phyloP scores from a whole-genome alignment of 2,888 invertebrate genomes.

The Cheilosia variabilis region DNA sequence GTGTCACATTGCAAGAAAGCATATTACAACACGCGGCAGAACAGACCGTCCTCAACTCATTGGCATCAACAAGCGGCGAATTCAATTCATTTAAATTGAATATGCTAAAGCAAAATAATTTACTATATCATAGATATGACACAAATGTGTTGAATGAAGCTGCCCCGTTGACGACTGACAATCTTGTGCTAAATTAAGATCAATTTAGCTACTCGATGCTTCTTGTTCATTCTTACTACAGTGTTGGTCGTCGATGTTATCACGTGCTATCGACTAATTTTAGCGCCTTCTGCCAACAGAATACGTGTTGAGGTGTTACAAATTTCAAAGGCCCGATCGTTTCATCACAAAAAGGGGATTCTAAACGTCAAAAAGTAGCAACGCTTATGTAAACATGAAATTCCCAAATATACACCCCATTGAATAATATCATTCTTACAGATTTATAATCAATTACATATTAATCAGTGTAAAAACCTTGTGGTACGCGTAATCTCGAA shows the following conservation, averaged over 20 bases:
- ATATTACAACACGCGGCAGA: no score
- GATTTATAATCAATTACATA: background rate
- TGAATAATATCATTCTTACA: background rate
- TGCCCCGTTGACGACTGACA: constrained; percentile 27
- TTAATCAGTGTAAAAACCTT: background rate
- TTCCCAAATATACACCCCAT: background rate
- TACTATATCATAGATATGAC: constrained; percentile 32
- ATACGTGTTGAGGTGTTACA: no score
- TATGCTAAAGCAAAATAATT: constrained; percentile 44
- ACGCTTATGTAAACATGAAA: background rate
- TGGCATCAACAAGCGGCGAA: constrained; percentile 1
- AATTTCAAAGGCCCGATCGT: no score
- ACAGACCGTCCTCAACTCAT: no score
- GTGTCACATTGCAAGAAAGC: no score
- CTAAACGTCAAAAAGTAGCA: no score
- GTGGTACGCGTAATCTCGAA: background rate
- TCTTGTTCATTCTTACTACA: background rate
- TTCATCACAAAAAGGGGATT: no score
- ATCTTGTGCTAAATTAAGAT: constrained; percentile 42
- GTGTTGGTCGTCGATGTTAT: background rate
- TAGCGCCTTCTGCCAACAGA: no score
- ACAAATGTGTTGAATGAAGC: constrained; percentile 22
- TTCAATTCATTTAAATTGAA: constrained; percentile 65
- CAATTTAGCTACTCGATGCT: constrained; percentile 38
- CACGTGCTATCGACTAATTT: no score